Evolutionary conservation across 2,888 invertebrate species (phyloP), one percentile per base, ranked within the genome.

Genomic region (Caenorhabditis panamensis): DNA sequence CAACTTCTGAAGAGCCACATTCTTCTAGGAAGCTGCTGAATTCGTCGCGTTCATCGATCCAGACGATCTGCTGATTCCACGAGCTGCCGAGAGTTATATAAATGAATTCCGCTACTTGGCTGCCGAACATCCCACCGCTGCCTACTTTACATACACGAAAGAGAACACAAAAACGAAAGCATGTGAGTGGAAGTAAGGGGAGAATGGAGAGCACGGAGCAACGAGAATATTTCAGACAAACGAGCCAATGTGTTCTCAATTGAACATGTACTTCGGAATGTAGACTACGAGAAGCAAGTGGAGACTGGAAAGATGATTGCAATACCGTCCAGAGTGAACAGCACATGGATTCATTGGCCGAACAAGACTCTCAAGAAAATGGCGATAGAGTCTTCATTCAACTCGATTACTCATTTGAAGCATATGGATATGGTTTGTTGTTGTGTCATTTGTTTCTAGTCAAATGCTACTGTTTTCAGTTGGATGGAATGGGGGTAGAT

Each of bases 341-440:
- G 64, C 20, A 79, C 79, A 6, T 82, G 82, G 82, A 82, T 82
- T 22, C 82, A 82, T 44, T 82, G 79, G 81, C 66, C 81, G 13
- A 16, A 62, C 26, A 72, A 67, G 28, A 37, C 31, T 16, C 6
- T 68, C 2, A 36, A 59, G 22, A 72, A 62, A 9, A 58, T 68
- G 22, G 44, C 37, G 16, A 61, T 82, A 6, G 51, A 56, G 0
- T 5, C 75, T 0, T n/a, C 26, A 31, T 54, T 75, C 24, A 82
- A 82, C 49, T 69, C 82, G 37, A 82, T 82, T 9, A 76, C 76
- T 31, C 82, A 82, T 59, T 24, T 82, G 71, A 82, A 79, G 56
- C 41, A 64, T 13, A 67, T 82, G 20, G 62, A 71, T 22, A 62
- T 75, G 73, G 80, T 72, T 16, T 11, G 63, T 26, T 28, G 18